Evolutionary conservation across 2,888 invertebrate species (phyloP).

Genomic region (Caenorhabditis wallacei): DNA sequence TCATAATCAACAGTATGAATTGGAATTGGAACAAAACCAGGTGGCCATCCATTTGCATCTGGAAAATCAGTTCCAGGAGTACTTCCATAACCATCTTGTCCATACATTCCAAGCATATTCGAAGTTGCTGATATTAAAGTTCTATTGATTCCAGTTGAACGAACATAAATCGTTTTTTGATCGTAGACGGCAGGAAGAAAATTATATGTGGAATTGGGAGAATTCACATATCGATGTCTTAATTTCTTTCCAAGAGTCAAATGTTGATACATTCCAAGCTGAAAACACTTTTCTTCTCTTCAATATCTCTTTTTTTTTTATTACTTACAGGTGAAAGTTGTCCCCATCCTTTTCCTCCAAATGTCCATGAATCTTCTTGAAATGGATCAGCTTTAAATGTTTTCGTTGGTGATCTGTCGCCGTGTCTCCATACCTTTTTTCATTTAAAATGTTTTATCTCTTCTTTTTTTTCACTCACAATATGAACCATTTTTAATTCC

Average conservation of each 20-base stretch:
- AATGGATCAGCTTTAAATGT: conserved; percentile 66
- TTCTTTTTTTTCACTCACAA: conserved; percentile 32
- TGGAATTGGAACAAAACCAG: conserved; percentile 87
- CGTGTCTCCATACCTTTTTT: conserved; percentile 76
- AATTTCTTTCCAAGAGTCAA: conserved; percentile 89
- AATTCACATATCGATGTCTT: conserved; percentile 87
- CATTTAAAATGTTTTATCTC: background rate
- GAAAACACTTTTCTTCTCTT: background rate
- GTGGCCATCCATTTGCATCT: conserved; percentile 71
- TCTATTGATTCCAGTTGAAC: conserved; percentile 92
- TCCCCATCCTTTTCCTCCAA: conserved; percentile 74
- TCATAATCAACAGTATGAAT: conserved; percentile 89
- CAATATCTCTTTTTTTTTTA: background rate
- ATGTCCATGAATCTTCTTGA: conserved; percentile 70
- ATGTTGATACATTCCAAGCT: conserved; percentile 86
- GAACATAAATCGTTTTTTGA: conserved; percentile 86
- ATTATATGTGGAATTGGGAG: conserved; percentile 76
- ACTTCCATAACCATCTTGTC: conserved; percentile 51
- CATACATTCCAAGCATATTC: conserved; percentile 74
- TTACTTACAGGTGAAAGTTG: conserved; percentile 67
- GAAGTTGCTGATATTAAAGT: conserved; percentile 86
- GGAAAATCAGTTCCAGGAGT: conserved; percentile 47
- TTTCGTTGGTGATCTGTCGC: conserved; percentile 74
- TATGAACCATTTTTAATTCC: conserved; percentile 59
- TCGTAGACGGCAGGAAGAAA: conserved; percentile 86